Evolutionary conservation across 2,797 vertebrate species (phyloP), one percentile per base, ranked within the genome.

Genomic region (Galagoides demidoff): DNA sequence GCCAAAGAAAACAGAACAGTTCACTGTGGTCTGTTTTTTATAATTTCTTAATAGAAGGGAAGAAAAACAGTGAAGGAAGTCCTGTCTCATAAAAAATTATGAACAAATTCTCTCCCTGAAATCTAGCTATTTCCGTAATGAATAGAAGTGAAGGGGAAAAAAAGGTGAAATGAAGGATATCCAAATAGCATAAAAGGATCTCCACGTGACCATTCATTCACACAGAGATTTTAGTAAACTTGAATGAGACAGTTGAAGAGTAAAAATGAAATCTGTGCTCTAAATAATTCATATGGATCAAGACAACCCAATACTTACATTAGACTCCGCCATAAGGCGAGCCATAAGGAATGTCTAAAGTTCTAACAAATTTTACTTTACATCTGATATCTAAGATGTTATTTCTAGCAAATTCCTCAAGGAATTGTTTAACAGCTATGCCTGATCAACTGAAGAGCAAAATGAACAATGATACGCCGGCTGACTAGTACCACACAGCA

Each of bases 1-100:
- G 59, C 95, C 4, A 97, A 22, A 89, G 81, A 94, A 95, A 87
- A 34, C n/a, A 95, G 17, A 94, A 79, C 12, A 83, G 7, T 76
- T 9, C 79, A 88, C 49, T 71, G 23, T 92, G 55, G 16, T 83
- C 39, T 93, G 19, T 79, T 92, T 37, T 61, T 90, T 93, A 22
- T 81, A 79, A 91, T 92, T 91, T 92, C 27, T 7, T 92, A 82
- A 85, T 39, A 39, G 5, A 39, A 76, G n/a, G 12, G 22, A 66
- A 84, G 43, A 81, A 94, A 96, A 97, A 74, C 29, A 89, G 37
- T 79, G n/a, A 92, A 29, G 1, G 82, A 59, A 76, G 39, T 84
- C 89, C 22, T 85, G 76, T 20, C 13, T 49, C 78, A 43, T 77
- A 95, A 86, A 89, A 95, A 78, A 84, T 63, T 52, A 78, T 76